phyloP scores from a whole-genome alignment of 2,797 vertebrate genomes.

The Coregonus sp. region DNA sequence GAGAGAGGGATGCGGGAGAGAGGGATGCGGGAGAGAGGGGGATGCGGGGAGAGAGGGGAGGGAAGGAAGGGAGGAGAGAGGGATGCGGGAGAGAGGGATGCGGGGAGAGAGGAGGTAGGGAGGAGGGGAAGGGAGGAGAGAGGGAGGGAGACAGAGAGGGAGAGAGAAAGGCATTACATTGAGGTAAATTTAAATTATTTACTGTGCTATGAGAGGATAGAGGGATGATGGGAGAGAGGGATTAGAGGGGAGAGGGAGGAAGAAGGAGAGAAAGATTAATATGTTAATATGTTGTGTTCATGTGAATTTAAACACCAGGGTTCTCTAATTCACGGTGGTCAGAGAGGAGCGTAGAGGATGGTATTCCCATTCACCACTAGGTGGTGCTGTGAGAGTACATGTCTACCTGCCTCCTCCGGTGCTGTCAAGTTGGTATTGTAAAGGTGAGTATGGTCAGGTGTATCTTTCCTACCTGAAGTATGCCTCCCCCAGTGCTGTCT shows the following conservation, averaged over 20 bases:
- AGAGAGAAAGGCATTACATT: neutral
- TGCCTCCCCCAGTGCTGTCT: slow-evolving; percentile 86
- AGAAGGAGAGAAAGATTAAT: too few relatives aligned
- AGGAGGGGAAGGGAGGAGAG: neutral
- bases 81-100: neutral
- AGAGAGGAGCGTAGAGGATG: too few relatives aligned
- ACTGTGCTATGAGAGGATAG: too few relatives aligned
- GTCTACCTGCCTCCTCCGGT: slow-evolving; percentile 25
- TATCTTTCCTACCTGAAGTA: slow-evolving; percentile 82
- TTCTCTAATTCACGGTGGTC: too few relatives aligned
- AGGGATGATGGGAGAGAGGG: too few relatives aligned
- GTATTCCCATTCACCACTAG: neutral
- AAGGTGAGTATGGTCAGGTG: too few relatives aligned
- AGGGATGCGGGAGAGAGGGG: neutral
- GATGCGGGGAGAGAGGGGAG: slow-evolving; percentile 1
- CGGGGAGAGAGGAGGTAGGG: neutral
- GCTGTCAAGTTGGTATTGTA: slow-evolving; percentile 74
- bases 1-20: slow-evolving; percentile 17
- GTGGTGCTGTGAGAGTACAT: neutral
- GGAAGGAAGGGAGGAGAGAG: slow-evolving; percentile 4
- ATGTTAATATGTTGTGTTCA: too few relatives aligned
- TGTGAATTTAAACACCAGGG: too few relatives aligned
- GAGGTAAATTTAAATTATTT: too few relatives aligned
- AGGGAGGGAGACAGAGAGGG: neutral
- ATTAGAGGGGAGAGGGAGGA: too few relatives aligned